These are phyloP conservation scores for Brienomyrus brachyistius DNA, from an alignment of 2,113 vertebrate species.

Conservation along the genomic window DNA sequence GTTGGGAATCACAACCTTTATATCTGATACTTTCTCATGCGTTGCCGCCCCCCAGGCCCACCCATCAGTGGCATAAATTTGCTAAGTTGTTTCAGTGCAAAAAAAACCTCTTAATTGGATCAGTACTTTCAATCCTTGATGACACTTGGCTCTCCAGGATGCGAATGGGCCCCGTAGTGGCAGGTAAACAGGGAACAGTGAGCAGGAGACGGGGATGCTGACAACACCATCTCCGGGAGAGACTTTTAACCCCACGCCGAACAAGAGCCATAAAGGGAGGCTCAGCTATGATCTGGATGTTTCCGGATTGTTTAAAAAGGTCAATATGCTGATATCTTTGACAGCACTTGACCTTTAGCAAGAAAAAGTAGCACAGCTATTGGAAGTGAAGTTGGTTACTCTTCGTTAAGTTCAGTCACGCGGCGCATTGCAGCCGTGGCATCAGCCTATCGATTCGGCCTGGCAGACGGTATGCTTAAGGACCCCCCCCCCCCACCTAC, in stretches of 20 bases:
- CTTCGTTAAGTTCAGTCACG: slow-evolving; percentile 38
- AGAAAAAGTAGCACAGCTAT: slow-evolving; percentile 42
- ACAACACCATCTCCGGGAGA: slow-evolving; percentile 32
- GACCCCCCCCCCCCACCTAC: no score
- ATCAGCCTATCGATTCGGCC: background rate
- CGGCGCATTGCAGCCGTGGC: slow-evolving; percentile 35
- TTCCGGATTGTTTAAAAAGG: slow-evolving; percentile 61
- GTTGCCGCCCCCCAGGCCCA: background rate
- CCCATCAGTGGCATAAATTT: background rate
- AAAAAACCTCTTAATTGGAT: background rate
- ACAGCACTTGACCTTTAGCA: slow-evolving; percentile 65
- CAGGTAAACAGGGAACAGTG: slow-evolving; percentile 47
- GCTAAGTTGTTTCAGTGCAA: background rate
- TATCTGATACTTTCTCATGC: background rate
- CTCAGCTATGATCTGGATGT: slow-evolving; percentile 45
- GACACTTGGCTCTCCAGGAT: background rate
- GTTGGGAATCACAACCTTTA: background rate
- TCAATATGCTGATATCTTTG: slow-evolving; percentile 66
- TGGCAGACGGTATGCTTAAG: background rate
- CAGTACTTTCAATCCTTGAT: background rate
- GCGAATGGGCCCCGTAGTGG: slow-evolving; percentile 26
- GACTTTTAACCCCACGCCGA: slow-evolving; percentile 61
- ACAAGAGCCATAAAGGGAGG: slow-evolving; percentile 44
- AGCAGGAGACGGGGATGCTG: slow-evolving; percentile 36
- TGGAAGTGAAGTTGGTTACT: slow-evolving; percentile 52